Evolutionary conservation across 2,888 invertebrate species (phyloP), one percentile per base, ranked within the genome.

Genomic region (Agriotes lineatus): DNA sequence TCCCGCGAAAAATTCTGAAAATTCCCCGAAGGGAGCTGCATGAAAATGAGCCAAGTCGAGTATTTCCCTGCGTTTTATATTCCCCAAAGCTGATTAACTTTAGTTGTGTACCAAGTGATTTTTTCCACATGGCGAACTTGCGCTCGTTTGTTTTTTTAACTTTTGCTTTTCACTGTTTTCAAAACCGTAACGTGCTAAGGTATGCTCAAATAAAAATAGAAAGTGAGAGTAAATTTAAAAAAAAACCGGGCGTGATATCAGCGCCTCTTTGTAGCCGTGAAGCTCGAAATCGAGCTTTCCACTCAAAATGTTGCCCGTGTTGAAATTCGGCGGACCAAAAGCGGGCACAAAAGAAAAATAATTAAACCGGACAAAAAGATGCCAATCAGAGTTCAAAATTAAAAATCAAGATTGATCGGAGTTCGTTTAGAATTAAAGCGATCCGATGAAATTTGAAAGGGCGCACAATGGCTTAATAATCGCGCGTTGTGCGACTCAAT

Each of bases 401-500:
- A 70, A 67, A 57, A 72, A 75, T 68, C 68, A 75, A 73, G 71
- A 72, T 70, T 67, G 71, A 73, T 75, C 71, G 72, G 71, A 72
- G 72, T 72, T 73, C 72, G 72, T 72, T 68, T 71, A 65, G 25
- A 67, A 68, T 63, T 68, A 68, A 72, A 69, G 68, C 69, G 71
- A 73, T 67, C 61, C 67, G 72, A 72, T 74, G 70, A 71, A 70
- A 70, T 71, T 71, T 71, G 70, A 71, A 71, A 72, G 52, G 42
- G 63, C 30, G 59, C 65, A 69, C 72, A 71, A 72, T 72, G 59
- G 69, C 50, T 65, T 64, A 70, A 73, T 70, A 71, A 69, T 64
- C 71, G 71, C 67, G 58, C 63, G 72, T 73, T 70, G 71, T 73
- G 64, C 70, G 73, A 75, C 73, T 73, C 76, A 74, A 77, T 76